phyloP scores from a whole-genome alignment of 2,113 vertebrate genomes.

The Salvator merianae region DNA sequence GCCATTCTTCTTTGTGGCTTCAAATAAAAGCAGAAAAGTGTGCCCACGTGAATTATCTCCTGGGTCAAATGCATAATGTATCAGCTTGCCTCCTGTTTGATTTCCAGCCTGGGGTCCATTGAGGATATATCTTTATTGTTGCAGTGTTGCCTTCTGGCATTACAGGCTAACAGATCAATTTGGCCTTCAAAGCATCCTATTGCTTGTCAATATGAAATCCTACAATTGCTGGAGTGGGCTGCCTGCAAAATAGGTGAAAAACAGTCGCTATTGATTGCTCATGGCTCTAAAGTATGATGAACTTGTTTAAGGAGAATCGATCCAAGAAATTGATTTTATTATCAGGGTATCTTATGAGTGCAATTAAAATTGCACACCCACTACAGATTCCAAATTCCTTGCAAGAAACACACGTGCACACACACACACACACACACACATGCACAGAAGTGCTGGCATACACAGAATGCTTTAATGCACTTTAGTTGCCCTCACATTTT shows the following conservation, averaged over 20 bases:
- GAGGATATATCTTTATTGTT: constrained; percentile 74
- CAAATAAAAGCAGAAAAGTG: constrained; percentile 39
- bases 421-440: not conserved
- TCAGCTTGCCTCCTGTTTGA: constrained; percentile 74
- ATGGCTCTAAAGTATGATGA: constrained; percentile 74
- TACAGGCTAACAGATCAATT: constrained; percentile 81
- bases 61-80: constrained; percentile 73
- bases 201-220: constrained; percentile 76
- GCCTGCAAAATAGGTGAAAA: constrained; percentile 74
- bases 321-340: constrained; percentile 72
- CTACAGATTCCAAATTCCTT: constrained; percentile 44
- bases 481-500: not conserved
- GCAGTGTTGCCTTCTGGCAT: constrained; percentile 67
- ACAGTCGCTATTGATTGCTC: constrained; percentile 77
- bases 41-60: constrained; percentile 58
- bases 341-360: constrained; percentile 70
- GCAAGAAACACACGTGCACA: not conserved
- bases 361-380: constrained; percentile 70
- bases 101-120: constrained; percentile 61
- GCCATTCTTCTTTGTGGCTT: constrained; percentile 45
- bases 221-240: constrained; percentile 73
- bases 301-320: constrained; percentile 83
- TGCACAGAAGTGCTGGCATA: too few relatives aligned
- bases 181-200: constrained; percentile 76
- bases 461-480: constrained; percentile 7